Evolutionary conservation across 2,888 invertebrate genomes (phyloP).

Genomic region (Andrena minutula): DNA sequence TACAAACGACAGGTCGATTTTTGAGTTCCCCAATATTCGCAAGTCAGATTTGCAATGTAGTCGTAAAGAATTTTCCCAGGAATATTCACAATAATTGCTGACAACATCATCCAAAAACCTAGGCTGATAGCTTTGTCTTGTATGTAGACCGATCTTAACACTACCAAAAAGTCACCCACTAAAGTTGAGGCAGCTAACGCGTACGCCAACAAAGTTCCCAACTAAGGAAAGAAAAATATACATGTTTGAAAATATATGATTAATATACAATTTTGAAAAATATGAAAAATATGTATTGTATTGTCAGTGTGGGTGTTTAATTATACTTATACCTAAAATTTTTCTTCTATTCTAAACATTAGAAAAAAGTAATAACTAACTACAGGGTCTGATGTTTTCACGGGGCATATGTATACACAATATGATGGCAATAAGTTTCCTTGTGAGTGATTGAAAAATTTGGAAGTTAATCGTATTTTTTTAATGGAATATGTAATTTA

Average conservation of each 20-base stretch:
- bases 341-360: too few relatives aligned
- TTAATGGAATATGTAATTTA: too few relatives aligned
- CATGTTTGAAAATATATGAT: neutral
- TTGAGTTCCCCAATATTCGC: slow-evolving; percentile 85
- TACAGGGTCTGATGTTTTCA: too few relatives aligned
- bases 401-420: too few relatives aligned
- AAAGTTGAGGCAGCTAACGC: slow-evolving; percentile 83
- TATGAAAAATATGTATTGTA: too few relatives aligned
- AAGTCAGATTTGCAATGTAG: slow-evolving; percentile 86
- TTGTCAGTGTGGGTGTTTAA: too few relatives aligned
- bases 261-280: neutral
- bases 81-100: slow-evolving; percentile 87
- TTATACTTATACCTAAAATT: too few relatives aligned
- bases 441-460: too few relatives aligned
- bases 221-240: slow-evolving; percentile 76
- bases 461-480: too few relatives aligned
- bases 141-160: slow-evolving; percentile 86
- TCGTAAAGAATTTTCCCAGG: slow-evolving; percentile 89
- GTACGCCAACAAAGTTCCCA: slow-evolving; percentile 84
- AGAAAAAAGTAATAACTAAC: too few relatives aligned
- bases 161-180: slow-evolving; percentile 86
- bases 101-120: slow-evolving; percentile 86
- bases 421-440: too few relatives aligned
- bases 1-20: slow-evolving; percentile 85
- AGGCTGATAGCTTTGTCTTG: slow-evolving; percentile 88